Base-by-base conservation (phyloP, 2,113 vertebrate species). In the Urocynchramus pylzowi region DNA sequence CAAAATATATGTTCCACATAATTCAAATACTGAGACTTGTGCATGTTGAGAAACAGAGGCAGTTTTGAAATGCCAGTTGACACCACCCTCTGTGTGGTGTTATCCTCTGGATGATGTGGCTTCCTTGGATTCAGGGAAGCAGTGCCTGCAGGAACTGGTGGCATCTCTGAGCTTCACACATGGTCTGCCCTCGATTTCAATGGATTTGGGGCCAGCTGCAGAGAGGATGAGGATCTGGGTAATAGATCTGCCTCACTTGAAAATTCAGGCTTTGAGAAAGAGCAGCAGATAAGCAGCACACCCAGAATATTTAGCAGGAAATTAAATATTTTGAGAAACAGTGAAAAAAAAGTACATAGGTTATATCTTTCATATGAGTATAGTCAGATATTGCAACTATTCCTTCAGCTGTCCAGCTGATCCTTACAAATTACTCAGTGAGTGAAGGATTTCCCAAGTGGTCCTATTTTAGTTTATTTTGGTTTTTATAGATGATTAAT, bases 51-150 rank as follows among this genome's bases (percentile, higher is more conserved):
- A 74, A 77, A 33, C 0, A 19, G 45, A 52, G 10, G 2, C 31
- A 56, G 52, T 13, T 89, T 47, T 28, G 82, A 54, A 56, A 35
- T 4, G 27, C 4, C 56, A 33, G 21, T 22, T 13, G 18, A 73
- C 71, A 6, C 1, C 28, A 28, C 1, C 6, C 13, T 49, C 28
- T n/a, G 26, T 11, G 21, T 2, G 11, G n/a, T 0, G 1, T 53
- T 45, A 3, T 10, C 39, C 79, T 49, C 45, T 61, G 67, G 28
- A 8, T 4, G 45, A 17, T 10, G 85, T 0, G 16, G 50, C 27
- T 70, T 12, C 88, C 54, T 13, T 0, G 0, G 44, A 9, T 26
- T 18, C 70, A 42, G 33, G 4, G 59, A n/a, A 47, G 64, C 4
- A 1, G 1, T 21, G 31, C 35, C 73, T 35, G 33, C 0, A 0